A percentile compares a stretch with the other conserved stretches of the same genome.
These are phyloP conservation scores for Noturus placidus DNA, from an alignment of 2,113 vertebrate species.

Conservation along the genomic window DNA sequence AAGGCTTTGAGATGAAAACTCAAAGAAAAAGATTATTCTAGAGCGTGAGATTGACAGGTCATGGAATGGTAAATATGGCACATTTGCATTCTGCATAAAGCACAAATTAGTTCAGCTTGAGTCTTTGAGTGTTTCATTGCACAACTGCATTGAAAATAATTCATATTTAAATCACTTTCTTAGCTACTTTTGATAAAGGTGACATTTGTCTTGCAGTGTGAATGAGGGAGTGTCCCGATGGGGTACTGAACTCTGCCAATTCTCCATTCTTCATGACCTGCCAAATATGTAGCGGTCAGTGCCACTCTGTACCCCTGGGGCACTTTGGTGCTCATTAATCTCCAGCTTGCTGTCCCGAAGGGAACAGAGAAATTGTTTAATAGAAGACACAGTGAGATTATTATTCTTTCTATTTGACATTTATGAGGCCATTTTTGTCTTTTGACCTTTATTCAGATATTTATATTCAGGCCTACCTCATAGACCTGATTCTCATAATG, in stretches of 20 bases:
- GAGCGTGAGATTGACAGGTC: constrained; percentile 22
- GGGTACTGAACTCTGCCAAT: constrained; percentile 47
- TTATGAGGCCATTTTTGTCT: constrained; percentile 50
- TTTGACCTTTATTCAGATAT: constrained; percentile 47
- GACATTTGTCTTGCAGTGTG: constrained; percentile 29
- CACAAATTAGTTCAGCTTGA: constrained; percentile 22
- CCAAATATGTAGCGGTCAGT: constrained; percentile 50
- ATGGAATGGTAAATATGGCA: constrained; percentile 4
- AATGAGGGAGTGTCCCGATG: constrained; percentile 19
- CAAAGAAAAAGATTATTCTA: background rate
- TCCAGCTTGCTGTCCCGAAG: constrained; percentile 40
- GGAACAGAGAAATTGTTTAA: constrained; percentile 47
- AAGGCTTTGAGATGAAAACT: constrained; percentile 7
- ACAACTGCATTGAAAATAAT: constrained; percentile 39
- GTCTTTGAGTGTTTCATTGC: constrained; percentile 14
- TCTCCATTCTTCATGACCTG: constrained; percentile 54
- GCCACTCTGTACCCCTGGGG: constrained; percentile 39
- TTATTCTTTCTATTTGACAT: constrained; percentile 51
- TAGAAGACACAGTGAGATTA: constrained; percentile 48
- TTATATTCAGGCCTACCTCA: constrained; percentile 31
- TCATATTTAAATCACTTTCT: constrained; percentile 43
- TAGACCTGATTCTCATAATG: background rate
- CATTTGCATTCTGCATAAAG: constrained; percentile 23
- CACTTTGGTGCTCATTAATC: constrained; percentile 48
- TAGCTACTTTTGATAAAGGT: constrained; percentile 42